phyloP scores from a whole-genome alignment of 1,140 invertebrate genomes.

The Portunus trituberculatus region DNA sequence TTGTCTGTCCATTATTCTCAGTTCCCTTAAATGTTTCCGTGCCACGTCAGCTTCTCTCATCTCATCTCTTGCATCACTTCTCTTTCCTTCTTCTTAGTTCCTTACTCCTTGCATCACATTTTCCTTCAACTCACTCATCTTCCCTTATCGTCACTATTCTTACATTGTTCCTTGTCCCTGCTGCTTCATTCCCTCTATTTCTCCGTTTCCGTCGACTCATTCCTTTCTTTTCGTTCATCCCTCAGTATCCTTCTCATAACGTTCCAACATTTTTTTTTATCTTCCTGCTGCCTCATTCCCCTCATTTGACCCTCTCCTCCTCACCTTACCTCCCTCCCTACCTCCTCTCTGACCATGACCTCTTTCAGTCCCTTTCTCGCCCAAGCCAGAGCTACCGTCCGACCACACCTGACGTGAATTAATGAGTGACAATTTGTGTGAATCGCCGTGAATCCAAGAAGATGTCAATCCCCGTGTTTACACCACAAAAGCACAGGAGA shows the following conservation, averaged over 20 bases:
- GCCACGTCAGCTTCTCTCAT: too few species aligned
- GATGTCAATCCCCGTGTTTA: conserved; percentile 72
- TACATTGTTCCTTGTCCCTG: not conserved
- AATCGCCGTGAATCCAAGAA: conserved; percentile 72
- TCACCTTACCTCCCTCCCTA: not conserved
- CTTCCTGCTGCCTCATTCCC: not conserved
- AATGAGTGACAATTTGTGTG: conserved; percentile 72
- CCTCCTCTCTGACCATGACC: not conserved
- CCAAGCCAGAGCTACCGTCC: conserved; percentile 35
- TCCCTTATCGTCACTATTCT: not conserved
- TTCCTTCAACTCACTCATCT: conserved; percentile 26
- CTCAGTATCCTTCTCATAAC: too few species aligned
- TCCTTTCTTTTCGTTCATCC: not conserved
- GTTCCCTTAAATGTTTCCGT: too few species aligned
- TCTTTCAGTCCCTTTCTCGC: conserved; percentile 18
- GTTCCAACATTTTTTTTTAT: not conserved
- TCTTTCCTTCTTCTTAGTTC: too few species aligned
- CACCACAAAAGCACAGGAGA: conserved; percentile 74
- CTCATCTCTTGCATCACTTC: too few species aligned
- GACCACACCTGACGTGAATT: conserved; percentile 64
- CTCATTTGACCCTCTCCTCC: too few species aligned
- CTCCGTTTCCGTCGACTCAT: not conserved
- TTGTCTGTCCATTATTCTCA: too few species aligned
- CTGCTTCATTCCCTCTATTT: not conserved
- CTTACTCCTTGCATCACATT: not conserved